Base-by-base conservation (phyloP, 2,888 invertebrate species). In the Dromius quadrimaculatus region DNA sequence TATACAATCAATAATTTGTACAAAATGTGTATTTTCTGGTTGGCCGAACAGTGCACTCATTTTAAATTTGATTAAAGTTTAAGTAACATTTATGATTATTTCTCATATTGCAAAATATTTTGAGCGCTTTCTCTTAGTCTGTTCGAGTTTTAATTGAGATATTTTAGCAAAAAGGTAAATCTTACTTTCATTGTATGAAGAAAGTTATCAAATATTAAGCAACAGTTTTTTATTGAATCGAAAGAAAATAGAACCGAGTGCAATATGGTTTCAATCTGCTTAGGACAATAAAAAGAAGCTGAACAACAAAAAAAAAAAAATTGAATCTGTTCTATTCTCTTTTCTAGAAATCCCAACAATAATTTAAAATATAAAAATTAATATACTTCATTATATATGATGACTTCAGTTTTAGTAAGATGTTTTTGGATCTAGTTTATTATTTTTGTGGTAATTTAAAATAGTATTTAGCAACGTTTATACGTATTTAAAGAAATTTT, bases 131-230 rank as follows among this genome's bases (percentile, higher is more conserved):
- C 47, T 22, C 47, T 47, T 20, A 5, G 23, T 47, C 47, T 47
- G 47, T 47, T 47, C 23, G 22, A 47, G 20, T 47, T 47, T 47
- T 47, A 47, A 47, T 47, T 47, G 47, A 47, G 47, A 47, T 19
- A 22, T 47, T 47, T 47, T 47, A 11, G 47, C 19, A 17, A 47
- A 47, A 47, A 47, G 38, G 11, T 13, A 38, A 47, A 23, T 47
- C 23, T 47, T 47, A 47, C 47, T 47, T 47, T 47, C 47, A 47
- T 47, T 47, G 47, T 47, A 11, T 47, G 4, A 47, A 47, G 47
- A 47, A 47, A 47, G 47, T 47, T 47, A 47, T 47, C 23, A 47
- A 47, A 47, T 47, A 47, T 47, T 47, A 47, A 47, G 47, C 47
- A 47, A 47, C 20, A 23, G 23, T 23, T 47, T 47, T 47, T 47